Conservation (phyloP, 2,888 invertebrate genomes). For the Gisinianus flammeolus region DNA sequence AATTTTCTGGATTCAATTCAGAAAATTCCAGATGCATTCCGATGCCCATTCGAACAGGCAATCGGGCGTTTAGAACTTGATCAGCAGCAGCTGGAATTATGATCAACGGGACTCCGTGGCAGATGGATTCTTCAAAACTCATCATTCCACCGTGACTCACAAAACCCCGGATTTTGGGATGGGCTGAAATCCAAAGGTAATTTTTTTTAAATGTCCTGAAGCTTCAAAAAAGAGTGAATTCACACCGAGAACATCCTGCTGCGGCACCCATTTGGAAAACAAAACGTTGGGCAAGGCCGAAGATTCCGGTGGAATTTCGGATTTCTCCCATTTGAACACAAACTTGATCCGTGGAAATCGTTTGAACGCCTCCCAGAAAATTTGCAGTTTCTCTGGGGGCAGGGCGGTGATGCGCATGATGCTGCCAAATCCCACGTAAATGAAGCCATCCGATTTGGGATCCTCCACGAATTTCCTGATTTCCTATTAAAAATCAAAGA, state of each 20-base stretch:
- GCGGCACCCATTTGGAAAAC: constrained; percentile 16
- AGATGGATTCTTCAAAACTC: constrained; percentile 4
- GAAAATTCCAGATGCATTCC: constrained; percentile 63
- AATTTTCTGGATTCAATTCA: constrained; percentile 63
- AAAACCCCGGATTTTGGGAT: constrained; percentile 66
- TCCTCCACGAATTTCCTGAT: not conserved
- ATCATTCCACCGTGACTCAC: constrained; percentile 2
- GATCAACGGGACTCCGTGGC: constrained; percentile 10
- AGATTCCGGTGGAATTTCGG: not conserved
- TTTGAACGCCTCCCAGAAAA: not conserved
- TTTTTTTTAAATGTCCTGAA: not conserved
- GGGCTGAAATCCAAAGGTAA: constrained; percentile 65
- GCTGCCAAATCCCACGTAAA: not conserved
- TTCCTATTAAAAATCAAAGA: not conserved
- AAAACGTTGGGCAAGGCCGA: constrained; percentile 55
- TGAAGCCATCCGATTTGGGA: not conserved
- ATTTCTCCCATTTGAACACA: constrained; percentile 22
- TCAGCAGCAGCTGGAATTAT: not conserved
- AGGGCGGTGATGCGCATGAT: not conserved
- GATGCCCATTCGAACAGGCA: constrained; percentile 67
- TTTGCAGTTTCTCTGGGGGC: not conserved
- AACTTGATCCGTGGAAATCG: not conserved
- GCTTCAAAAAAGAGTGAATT: not conserved
- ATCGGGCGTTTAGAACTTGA: constrained; percentile 67
- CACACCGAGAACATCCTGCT: constrained; percentile 13